Evolutionary conservation across 2,113 vertebrate genomes (phyloP), one percentile per base, ranked within the genome.

Genomic region (Dicaeum eximium): DNA sequence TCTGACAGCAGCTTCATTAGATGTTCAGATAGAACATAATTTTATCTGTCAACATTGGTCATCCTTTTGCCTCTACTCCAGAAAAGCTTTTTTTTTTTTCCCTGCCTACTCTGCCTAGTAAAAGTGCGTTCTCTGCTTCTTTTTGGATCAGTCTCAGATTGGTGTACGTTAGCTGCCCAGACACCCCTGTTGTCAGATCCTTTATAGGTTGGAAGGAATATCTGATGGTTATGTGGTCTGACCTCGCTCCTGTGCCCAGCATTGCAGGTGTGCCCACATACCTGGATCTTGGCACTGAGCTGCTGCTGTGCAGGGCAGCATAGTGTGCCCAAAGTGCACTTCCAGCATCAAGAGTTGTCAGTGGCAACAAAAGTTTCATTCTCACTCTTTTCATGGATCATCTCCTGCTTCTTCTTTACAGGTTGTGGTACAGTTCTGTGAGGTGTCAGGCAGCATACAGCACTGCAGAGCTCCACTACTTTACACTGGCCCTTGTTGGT

Each of bases 291-390:
- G 56, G 22, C 57, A 35, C 2, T 54, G 13, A 77, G n/a, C 35
- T 80, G 35, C 35, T 56, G 48, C 23, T 77, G 51, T 78, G 30
- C 45, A 69, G 44, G 33, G 18, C 81, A 69, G 33, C 23, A 18
- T 0, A 35, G 15, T 0, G 0, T 73, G 35, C 12, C 12, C 33
- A 56, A 77, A 69, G 40, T 10, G 15, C 11, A 30, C 38, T 60
- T 77, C 48, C 54, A 80, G 37, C 48, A 54, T n/a, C 48, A 72
- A 50, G 17, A 80, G n/a, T 35, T 1, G 1, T 18, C 33, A 20
- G 28, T 19, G 12, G 11, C 15, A 64, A 53, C 5, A 58, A 10
- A 37, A 12, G 31, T 33, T 91, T 80, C 18, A 2, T 79, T 79
- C 15, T 57, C 17, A 24, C 20, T 58, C 33, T 45, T 75, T 65